phyloP scores from a whole-genome alignment of 2,888 invertebrate genomes.

The Spodoptera littoralis region DNA sequence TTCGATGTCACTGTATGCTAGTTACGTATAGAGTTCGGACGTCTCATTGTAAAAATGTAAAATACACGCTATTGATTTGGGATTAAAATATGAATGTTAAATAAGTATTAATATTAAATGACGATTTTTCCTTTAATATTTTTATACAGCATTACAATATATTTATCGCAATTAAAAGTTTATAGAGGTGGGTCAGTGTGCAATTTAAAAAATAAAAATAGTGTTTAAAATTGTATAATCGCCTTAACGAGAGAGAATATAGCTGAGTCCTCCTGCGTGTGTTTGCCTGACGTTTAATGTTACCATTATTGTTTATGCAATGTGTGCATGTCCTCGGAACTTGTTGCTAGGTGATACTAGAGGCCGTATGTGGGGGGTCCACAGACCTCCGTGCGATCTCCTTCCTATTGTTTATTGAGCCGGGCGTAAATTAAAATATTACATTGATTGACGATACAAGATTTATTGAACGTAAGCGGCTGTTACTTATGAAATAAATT shows the following conservation, averaged over 20 bases:
- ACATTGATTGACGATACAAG: conserved; percentile 19
- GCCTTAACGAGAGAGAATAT: conserved; percentile 89
- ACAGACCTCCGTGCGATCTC: conserved; percentile 11
- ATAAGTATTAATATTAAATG: conserved; percentile 83
- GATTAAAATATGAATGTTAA: conserved; percentile 83
- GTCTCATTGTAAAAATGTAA: conserved; percentile 88
- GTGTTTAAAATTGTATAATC: conserved; percentile 86
- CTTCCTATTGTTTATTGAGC: conserved; percentile 20
- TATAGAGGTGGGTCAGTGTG: conserved; percentile 88
- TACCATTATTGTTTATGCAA: conserved; percentile 70
- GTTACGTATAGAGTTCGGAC: conserved; percentile 81
- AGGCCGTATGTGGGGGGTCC: conserved; percentile 27
- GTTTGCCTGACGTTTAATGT: conserved; percentile 79
- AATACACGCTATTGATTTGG: conserved; percentile 85
- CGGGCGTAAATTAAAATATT: conserved; percentile 54
- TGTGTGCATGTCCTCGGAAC: conserved; percentile 64
- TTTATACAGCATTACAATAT: conserved; percentile 88
- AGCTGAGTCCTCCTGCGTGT: conserved; percentile 84
- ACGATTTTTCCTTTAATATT: conserved; percentile 88
- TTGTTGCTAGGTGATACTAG: conserved; percentile 65
- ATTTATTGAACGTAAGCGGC: conserved; percentile 31
- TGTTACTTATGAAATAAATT: conserved; percentile 46
- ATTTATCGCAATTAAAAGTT: conserved; percentile 88
- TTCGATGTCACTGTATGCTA: conserved; percentile 86
- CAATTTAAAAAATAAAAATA: conserved; percentile 81